Evolutionary conservation across 2,797 vertebrate species (phyloP).

Genomic region (Glyptemys insculpta): DNA sequence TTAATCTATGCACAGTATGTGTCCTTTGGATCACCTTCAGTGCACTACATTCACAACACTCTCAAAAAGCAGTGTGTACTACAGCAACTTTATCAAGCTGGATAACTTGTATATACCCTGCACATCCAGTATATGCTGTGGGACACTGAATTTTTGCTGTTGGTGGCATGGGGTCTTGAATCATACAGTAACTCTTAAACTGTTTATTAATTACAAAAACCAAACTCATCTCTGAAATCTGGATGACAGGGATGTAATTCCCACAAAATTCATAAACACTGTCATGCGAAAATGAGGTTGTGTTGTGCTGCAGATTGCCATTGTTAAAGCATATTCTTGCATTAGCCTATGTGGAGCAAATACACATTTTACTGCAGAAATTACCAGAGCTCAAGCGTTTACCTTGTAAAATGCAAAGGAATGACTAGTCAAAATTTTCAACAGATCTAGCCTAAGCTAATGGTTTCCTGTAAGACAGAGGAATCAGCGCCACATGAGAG

Average conservation of each 20-base stretch:
- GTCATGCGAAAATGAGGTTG: background rate
- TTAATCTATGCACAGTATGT: background rate
- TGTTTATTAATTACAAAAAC: conserved; percentile 27
- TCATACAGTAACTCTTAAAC: background rate
- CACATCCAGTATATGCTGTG: background rate
- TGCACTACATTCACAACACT: background rate
- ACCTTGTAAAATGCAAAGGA: background rate
- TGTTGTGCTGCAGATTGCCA: background rate
- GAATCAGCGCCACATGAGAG: background rate
- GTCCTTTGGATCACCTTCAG: conserved; percentile 36
- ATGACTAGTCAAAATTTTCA: background rate
- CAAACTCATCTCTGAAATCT: conserved; percentile 1
- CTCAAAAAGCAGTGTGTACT: background rate
- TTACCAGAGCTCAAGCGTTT: background rate
- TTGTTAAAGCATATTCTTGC: background rate
- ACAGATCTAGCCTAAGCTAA: background rate
- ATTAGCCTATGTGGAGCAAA: background rate
- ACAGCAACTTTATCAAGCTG: conserved; percentile 20
- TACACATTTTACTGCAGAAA: background rate
- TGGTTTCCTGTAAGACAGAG: background rate
- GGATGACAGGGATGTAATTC: background rate
- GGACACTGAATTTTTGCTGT: background rate
- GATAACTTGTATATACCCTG: background rate
- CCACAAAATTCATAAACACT: background rate
- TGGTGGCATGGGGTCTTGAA: background rate